Conservation (phyloP, 2,113 vertebrate genomes). For the Prionailurus bengalensis region DNA sequence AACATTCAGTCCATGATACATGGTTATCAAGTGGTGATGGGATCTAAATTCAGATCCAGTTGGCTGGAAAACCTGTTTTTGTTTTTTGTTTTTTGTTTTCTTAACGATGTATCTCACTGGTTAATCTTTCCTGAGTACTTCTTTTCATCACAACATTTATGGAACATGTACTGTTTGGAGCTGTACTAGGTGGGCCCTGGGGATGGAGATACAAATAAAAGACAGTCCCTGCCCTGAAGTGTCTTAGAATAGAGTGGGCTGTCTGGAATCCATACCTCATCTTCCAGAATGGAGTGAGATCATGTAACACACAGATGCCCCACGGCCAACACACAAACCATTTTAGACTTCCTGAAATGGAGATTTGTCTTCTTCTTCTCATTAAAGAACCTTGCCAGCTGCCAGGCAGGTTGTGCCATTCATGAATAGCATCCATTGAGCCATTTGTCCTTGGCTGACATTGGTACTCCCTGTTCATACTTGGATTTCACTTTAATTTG, state of each 20-base stretch:
- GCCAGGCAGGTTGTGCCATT: neutral
- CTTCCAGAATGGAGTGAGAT: neutral
- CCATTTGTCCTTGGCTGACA: neutral
- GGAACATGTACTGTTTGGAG: neutral
- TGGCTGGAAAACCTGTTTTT: neutral
- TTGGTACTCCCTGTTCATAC: neutral
- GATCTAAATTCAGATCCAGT: neutral
- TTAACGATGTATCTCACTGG: neutral
- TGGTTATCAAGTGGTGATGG: neutral
- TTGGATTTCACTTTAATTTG: neutral
- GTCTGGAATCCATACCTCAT: neutral
- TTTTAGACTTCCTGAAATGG: neutral
- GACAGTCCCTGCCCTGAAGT: neutral
- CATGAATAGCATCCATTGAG: neutral
- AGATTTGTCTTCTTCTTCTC: neutral
- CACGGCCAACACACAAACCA: accelerated
- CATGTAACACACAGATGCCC: neutral
- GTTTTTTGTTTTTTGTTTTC: no score
- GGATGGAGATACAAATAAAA: neutral
- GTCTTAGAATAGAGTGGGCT: neutral
- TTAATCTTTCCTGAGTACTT: neutral
- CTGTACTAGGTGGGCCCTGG: neutral
- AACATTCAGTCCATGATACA: neutral
- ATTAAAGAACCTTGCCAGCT: neutral
- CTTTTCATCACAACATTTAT: neutral